These are phyloP conservation scores for Amiota minor DNA, from an alignment of 2,888 invertebrate species.

Conservation along the genomic window DNA sequence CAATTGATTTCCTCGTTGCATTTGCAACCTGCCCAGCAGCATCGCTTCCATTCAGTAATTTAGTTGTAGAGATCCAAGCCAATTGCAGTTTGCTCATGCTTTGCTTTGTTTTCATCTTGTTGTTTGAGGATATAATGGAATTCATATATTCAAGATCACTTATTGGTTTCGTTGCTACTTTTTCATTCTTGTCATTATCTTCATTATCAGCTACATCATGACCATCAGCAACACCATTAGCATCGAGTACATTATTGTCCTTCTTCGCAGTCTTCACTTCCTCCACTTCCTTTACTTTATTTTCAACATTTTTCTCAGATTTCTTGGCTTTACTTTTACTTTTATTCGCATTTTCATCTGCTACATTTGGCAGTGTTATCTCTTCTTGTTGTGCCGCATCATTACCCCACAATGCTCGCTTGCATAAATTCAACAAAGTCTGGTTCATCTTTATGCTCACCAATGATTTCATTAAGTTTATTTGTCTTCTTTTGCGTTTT, in stretches of 20 bases:
- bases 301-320: constrained; percentile 54
- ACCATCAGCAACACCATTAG: constrained; percentile 65
- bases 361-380: constrained; percentile 24
- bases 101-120: constrained; percentile 68
- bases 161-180: constrained; percentile 81
- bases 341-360: not conserved
- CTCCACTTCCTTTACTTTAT: constrained; percentile 64
- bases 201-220: constrained; percentile 60
- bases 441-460: constrained; percentile 90
- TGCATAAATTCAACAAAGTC: constrained; percentile 91
- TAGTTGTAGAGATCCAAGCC: constrained; percentile 76
- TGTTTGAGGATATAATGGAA: constrained; percentile 74
- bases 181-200: constrained; percentile 73
- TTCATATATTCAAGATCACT: constrained; percentile 89
- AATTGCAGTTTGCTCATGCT: constrained; percentile 56
- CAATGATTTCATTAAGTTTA: constrained; percentile 80
- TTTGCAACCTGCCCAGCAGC: constrained; percentile 34
- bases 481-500: constrained; percentile 69
- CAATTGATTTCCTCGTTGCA: constrained; percentile 49
- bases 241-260: constrained; percentile 66
- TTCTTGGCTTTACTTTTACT: not conserved
- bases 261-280: constrained; percentile 59
- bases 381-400: constrained; percentile 71
- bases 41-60: constrained; percentile 74
- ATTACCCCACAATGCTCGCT: constrained; percentile 76